These are phyloP conservation scores for Xiphydria camelus DNA, from an alignment of 2,888 invertebrate genomes.

Conservation along the genomic window DNA sequence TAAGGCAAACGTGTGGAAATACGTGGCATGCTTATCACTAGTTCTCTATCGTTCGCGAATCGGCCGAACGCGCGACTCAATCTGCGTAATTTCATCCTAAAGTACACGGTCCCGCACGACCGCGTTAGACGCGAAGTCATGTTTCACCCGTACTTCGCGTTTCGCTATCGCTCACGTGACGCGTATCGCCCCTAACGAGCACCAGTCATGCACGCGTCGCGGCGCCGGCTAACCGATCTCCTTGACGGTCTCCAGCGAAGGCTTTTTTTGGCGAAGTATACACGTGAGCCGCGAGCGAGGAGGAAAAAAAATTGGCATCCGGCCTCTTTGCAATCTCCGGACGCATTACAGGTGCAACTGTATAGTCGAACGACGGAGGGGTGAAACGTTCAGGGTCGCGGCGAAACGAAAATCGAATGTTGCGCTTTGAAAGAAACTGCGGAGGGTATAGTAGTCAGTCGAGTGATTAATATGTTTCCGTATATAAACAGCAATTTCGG, in stretches of 20 bases:
- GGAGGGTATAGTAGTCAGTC: too few relatives aligned
- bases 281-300: too few relatives aligned
- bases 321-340: too few relatives aligned
- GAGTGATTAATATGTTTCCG: too few relatives aligned
- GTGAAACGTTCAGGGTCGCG: too few relatives aligned
- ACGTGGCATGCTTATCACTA: constrained; percentile 24
- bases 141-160: constrained; percentile 6
- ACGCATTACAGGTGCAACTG: too few relatives aligned
- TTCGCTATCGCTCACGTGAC: too few relatives aligned
- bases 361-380: too few relatives aligned
- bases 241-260: not conserved
- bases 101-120: not conserved
- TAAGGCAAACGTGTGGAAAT: constrained; percentile 14
- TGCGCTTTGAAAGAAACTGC: too few relatives aligned
- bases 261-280: not conserved
- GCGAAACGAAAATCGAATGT: too few relatives aligned
- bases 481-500: too few relatives aligned
- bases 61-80: constrained; percentile 18
- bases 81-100: constrained; percentile 19
- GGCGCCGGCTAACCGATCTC: not conserved
- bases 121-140: not conserved
- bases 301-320: not conserved
- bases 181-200: too few relatives aligned
- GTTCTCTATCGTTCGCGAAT: constrained; percentile 14
- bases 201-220: constrained; percentile 13